Conservation (phyloP, 2,888 invertebrate genomes). For the Coremacera marginata region DNA sequence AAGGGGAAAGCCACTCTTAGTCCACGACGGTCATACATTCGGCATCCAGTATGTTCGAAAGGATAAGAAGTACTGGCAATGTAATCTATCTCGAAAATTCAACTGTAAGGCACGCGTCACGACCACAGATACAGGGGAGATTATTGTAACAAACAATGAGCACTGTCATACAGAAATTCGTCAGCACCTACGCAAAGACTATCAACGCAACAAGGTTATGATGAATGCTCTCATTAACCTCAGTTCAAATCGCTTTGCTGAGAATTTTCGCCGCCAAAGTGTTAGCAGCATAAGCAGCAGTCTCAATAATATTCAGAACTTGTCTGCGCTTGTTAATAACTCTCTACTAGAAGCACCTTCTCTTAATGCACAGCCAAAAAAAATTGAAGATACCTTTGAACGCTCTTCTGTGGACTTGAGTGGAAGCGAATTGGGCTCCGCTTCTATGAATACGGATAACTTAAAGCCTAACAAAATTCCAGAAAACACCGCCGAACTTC, state of each 20-base stretch:
- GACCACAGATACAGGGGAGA: conserved; percentile 66
- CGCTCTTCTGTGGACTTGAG: conserved; percentile 5
- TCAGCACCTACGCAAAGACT: conserved; percentile 69
- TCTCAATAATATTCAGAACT: conserved; percentile 20
- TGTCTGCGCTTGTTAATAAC: conserved; percentile 26
- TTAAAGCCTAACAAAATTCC: not conserved
- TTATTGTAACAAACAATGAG: conserved; percentile 68
- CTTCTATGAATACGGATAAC: not conserved
- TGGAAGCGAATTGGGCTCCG: conserved; percentile 19
- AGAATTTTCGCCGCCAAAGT: conserved; percentile 57
- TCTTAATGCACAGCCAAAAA: conserved; percentile 1
- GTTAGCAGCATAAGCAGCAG: conserved; percentile 45
- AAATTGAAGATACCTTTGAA: not conserved
- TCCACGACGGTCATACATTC: conserved; percentile 69
- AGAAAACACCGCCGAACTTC: conserved; percentile 52
- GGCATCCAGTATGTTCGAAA: conserved; percentile 70
- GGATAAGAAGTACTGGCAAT: conserved; percentile 70
- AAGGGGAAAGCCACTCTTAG: conserved; percentile 68
- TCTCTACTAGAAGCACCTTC: conserved; percentile 21
- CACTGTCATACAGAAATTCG: conserved; percentile 71
- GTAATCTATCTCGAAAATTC: conserved; percentile 69
- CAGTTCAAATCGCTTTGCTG: conserved; percentile 61
- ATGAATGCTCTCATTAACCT: conserved; percentile 66
- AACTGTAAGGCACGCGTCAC: conserved; percentile 70
- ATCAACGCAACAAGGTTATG: conserved; percentile 68